Percentiles rank a stretch among this genome's conserved stretches.
These are phyloP conservation scores for Riparia riparia DNA, from an alignment of 2,113 vertebrate genomes.

Conservation along the genomic window DNA sequence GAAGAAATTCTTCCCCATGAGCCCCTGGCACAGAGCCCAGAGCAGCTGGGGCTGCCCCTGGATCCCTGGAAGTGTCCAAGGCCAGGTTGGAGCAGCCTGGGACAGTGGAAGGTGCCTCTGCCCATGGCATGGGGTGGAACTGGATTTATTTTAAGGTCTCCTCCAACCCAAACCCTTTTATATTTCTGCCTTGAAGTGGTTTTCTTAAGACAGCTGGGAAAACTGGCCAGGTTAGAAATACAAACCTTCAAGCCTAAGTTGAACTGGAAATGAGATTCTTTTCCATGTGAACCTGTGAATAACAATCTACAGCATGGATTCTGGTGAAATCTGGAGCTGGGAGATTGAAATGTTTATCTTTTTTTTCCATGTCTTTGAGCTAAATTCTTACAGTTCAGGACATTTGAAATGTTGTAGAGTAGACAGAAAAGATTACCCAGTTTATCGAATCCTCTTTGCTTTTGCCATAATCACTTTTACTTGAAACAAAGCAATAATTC, in stretches of 20 bases:
- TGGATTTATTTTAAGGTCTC: not conserved
- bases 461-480: not conserved
- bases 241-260: accelerated
- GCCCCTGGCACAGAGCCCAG: not conserved
- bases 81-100: not conserved
- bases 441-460: not conserved
- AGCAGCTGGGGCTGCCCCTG: not conserved
- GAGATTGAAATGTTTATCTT: not conserved
- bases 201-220: not conserved
- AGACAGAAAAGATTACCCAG: not conserved
- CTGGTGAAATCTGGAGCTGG: not conserved
- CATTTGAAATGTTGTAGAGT: not conserved
- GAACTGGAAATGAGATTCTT: not conserved
- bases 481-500: not conserved
- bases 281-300: not conserved
- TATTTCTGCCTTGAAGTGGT: not conserved
- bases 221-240: not conserved
- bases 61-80: not conserved
- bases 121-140: not conserved
- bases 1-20: not conserved
- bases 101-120: not conserved
- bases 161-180: not conserved
- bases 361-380: not conserved
- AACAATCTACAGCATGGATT: not conserved
- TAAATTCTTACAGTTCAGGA: not conserved